Conservation (phyloP, 2,113 vertebrate genomes). For the Trichechus manatus region DNA sequence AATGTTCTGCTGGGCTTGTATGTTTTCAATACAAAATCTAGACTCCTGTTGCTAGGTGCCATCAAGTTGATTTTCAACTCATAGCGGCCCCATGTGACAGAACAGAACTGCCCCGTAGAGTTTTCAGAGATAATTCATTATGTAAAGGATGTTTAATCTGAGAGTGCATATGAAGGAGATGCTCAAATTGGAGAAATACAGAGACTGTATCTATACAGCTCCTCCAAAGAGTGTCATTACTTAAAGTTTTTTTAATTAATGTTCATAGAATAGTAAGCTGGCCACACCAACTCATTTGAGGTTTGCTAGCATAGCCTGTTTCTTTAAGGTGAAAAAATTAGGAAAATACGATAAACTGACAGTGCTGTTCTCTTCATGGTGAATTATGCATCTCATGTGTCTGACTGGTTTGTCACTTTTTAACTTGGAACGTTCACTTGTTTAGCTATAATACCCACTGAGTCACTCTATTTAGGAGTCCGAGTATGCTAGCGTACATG, state of each 20-base stretch:
- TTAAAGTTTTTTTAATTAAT: constrained; percentile 39
- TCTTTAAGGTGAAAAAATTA: constrained; percentile 74
- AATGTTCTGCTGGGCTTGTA: neutral
- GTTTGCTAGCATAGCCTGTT: constrained; percentile 66
- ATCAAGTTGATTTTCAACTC: neutral
- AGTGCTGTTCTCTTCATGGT: constrained; percentile 83
- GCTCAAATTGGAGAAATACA: constrained; percentile 60
- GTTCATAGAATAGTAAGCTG: constrained; percentile 33
- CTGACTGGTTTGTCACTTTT: constrained; percentile 83
- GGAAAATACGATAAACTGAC: constrained; percentile 76
- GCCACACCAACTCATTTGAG: neutral
- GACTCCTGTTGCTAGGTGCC: neutral
- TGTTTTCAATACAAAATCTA: constrained; percentile 44
- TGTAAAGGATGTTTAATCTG: constrained; percentile 39
- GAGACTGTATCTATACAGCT: neutral
- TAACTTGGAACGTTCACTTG: constrained; percentile 84
- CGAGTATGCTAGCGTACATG: constrained; percentile 41
- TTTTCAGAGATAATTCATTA: constrained; percentile 59
- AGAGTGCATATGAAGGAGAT: constrained; percentile 9
- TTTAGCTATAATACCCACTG: constrained; percentile 82
- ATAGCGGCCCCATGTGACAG: neutral
- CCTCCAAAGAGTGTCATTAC: constrained; percentile 15
- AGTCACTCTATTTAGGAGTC: constrained; percentile 80
- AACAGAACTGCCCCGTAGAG: neutral
- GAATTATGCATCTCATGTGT: constrained; percentile 79